phyloP scores from a whole-genome alignment of 2,113 vertebrate genomes.

The Tor tambroides region DNA sequence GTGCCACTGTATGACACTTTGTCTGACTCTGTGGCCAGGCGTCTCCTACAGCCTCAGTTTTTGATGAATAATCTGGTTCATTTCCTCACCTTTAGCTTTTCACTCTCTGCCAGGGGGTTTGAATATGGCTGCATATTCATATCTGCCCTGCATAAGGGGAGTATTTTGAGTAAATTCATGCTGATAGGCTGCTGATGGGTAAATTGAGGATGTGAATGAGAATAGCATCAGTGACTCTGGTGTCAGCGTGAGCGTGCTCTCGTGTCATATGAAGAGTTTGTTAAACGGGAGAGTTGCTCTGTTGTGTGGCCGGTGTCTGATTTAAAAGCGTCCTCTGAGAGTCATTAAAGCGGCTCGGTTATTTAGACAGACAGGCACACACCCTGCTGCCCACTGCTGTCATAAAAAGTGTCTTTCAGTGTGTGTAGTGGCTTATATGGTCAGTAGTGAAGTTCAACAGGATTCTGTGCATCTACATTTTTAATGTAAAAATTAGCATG shows the following conservation, averaged over 20 bases:
- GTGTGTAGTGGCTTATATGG: slow-evolving; percentile 11
- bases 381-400: slow-evolving; percentile 56
- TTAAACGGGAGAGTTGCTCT: slow-evolving; percentile 50
- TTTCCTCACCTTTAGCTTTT: slow-evolving; percentile 31
- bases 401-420: slow-evolving; percentile 39
- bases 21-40: not conserved
- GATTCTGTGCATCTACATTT: not conserved
- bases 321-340: slow-evolving; percentile 79
- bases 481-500: not conserved
- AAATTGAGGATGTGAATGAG: slow-evolving; percentile 47
- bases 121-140: slow-evolving; percentile 33
- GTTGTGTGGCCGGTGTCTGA: slow-evolving; percentile 68
- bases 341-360: slow-evolving; percentile 80
- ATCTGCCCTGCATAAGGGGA: slow-evolving; percentile 7
- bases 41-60: not conserved
- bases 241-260: slow-evolving; percentile 15
- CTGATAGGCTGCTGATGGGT: slow-evolving; percentile 43
- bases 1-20: not conserved
- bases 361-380: slow-evolving; percentile 69
- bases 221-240: slow-evolving; percentile 42
- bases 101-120: slow-evolving; percentile 4
- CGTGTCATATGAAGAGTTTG: slow-evolving; percentile 37
- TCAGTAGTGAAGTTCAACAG: slow-evolving; percentile 39
- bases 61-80: slow-evolving; percentile 25
- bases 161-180: slow-evolving; percentile 7